Conservation (phyloP, 1,140 invertebrate species). For the Ganaspis sp. region DNA sequence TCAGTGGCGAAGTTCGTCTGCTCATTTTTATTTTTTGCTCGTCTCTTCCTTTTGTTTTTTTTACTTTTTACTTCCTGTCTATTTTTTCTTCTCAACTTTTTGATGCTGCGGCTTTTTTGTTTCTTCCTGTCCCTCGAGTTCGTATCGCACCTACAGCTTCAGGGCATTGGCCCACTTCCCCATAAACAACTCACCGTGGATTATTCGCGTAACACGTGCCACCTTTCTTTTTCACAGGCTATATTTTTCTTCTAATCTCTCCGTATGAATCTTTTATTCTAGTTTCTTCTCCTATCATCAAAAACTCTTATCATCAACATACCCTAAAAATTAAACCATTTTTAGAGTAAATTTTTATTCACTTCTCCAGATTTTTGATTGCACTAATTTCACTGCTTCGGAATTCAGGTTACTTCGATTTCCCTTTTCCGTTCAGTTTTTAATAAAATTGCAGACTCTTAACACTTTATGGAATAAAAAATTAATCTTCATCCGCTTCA, state of each 20-base stretch:
- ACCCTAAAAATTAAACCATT: background rate
- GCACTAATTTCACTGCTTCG: background rate
- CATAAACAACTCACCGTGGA: slow-evolving; percentile 33
- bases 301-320: too few relatives aligned
- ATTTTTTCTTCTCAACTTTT: slow-evolving; percentile 1
- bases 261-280: slow-evolving; percentile 11
- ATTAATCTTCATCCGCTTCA: background rate
- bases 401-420: too few relatives aligned
- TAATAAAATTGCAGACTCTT: background rate
- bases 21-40: slow-evolving; percentile 55
- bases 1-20: slow-evolving; percentile 48
- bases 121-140: slow-evolving; percentile 35
- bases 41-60: background rate
- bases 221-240: slow-evolving; percentile 25
- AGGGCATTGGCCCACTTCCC: slow-evolving; percentile 45
- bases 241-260: slow-evolving; percentile 13
- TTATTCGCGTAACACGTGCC: slow-evolving; percentile 28
- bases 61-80: background rate
- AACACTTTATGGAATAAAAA: background rate
- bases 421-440: background rate
- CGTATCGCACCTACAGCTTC: slow-evolving; percentile 37
- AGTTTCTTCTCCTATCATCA: background rate
- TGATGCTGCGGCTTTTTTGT: slow-evolving; percentile 18
- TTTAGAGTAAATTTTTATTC: too few relatives aligned
- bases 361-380: background rate